A percentile compares a stretch with the other conserved stretches of the same genome.
Evolutionary conservation across 2,113 vertebrate genomes (phyloP).

Genomic region (Aramus guarauna): DNA sequence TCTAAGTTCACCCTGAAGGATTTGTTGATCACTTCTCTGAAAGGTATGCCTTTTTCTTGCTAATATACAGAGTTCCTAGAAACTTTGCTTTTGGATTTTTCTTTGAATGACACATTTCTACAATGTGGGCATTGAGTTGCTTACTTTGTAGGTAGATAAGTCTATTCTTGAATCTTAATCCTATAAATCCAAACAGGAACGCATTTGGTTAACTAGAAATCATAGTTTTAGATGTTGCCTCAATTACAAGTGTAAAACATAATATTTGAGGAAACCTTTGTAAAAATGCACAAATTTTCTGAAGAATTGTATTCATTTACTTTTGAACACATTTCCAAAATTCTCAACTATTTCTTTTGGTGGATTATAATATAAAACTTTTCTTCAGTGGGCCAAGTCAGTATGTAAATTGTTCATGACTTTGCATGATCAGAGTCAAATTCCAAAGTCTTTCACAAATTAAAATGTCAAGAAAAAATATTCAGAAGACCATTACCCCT

Average conservation of each 20-base stretch:
- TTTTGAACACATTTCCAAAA: not conserved
- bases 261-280: not conserved
- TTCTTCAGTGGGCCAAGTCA: not conserved
- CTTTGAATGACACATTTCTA: not conserved
- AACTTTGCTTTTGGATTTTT: not conserved
- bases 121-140: not conserved
- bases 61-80: not conserved
- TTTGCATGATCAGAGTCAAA: not conserved
- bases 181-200: not conserved
- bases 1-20: not conserved
- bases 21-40: not conserved
- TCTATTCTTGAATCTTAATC: not conserved
- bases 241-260: not conserved
- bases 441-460: not conserved
- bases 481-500: not conserved
- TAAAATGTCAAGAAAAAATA: not conserved
- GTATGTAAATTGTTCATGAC: not conserved
- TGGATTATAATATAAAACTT: not conserved
- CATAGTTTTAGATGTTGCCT: not conserved
- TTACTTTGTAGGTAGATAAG: not conserved
- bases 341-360: not conserved
- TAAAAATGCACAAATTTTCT: not conserved
- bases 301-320: not conserved
- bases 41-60: not conserved
- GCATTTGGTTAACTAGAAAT: not conserved